Conservation (phyloP, 2,113 vertebrate species). For the Tor tambroides region DNA sequence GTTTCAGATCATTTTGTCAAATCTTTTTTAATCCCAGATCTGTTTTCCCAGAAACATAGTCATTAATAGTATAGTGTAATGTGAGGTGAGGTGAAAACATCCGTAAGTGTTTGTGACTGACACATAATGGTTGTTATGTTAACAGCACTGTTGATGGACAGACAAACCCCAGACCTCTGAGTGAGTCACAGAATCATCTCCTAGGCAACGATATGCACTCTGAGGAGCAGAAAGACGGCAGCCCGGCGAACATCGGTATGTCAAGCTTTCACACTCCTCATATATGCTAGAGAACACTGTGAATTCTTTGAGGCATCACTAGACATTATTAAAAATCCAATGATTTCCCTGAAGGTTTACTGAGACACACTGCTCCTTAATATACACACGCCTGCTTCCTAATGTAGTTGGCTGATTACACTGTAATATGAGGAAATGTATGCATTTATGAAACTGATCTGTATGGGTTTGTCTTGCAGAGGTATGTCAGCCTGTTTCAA, state of each 20-base stretch:
- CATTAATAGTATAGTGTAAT: not conserved
- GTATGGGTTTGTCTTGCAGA: conserved; percentile 71
- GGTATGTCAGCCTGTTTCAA: conserved; percentile 84
- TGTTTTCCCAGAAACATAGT: not conserved
- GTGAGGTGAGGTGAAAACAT: not conserved
- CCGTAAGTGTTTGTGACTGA: conserved; percentile 11
- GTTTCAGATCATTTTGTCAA: not conserved
- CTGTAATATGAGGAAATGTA: not conserved
- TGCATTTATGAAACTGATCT: not conserved
- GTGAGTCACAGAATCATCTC: conserved; percentile 89
- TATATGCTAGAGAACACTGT: not conserved
- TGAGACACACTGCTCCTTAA: not conserved
- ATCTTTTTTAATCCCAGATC: not conserved
- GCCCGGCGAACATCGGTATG: conserved; percentile 80
- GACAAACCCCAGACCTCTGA: conserved; percentile 80
- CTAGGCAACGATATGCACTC: conserved; percentile 82
- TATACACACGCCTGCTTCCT: not conserved
- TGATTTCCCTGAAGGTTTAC: not conserved
- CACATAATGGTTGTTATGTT: conserved; percentile 14
- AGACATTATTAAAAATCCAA: not conserved
- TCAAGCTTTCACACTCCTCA: not conserved
- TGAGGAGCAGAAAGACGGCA: conserved; percentile 78
- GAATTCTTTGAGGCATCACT: not conserved
- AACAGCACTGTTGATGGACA: conserved; percentile 76
- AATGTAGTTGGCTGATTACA: not conserved